phyloP scores from a whole-genome alignment of 1,140 invertebrate genomes.

The Ips nitidus region DNA sequence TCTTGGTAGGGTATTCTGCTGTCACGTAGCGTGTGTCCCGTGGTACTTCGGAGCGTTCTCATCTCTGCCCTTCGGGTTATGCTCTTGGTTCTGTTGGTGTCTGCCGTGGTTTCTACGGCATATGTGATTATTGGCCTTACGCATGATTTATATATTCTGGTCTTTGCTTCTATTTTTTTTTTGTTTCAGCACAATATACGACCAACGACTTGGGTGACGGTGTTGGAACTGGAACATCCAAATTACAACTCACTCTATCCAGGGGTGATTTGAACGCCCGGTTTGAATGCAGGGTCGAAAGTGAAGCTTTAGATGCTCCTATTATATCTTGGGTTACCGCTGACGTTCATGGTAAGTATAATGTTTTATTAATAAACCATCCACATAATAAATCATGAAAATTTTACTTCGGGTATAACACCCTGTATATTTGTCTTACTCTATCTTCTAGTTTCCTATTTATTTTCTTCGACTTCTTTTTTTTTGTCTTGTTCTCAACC shows the following conservation, averaged over 20 bases:
- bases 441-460: too few species aligned
- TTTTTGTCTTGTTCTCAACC: too few species aligned
- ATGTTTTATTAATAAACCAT: neutral
- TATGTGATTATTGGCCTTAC: too few species aligned
- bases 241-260: constrained; percentile 67
- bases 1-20: too few species aligned
- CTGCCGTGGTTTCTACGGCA: too few species aligned
- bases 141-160: too few species aligned
- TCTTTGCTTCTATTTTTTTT: neutral
- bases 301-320: constrained; percentile 68
- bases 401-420: neutral
- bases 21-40: too few species aligned
- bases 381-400: neutral
- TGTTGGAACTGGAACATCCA: constrained; percentile 63
- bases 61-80: too few species aligned
- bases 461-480: too few species aligned
- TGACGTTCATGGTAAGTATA: constrained; percentile 79
- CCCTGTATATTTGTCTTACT: too few species aligned
- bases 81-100: too few species aligned
- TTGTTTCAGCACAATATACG: constrained; percentile 48
- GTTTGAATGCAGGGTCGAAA: constrained; percentile 77
- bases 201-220: constrained; percentile 56
- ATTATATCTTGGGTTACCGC: constrained; percentile 67
- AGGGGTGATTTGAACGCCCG: constrained; percentile 74
- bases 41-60: too few species aligned